Conservation (phyloP, 2,113 vertebrate genomes). For the Mobula hypostoma region DNA sequence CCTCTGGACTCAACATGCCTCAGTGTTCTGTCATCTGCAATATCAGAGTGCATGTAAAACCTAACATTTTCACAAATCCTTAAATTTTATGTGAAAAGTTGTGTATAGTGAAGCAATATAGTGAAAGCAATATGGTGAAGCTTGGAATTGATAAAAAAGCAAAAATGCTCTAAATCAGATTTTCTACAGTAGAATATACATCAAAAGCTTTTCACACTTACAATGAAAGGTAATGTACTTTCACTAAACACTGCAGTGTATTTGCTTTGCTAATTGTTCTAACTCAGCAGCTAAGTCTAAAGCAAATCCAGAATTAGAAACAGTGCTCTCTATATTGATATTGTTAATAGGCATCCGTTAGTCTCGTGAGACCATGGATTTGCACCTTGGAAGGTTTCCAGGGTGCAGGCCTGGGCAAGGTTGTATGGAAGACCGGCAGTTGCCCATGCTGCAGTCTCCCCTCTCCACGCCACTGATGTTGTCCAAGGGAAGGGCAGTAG, state of each 20-base stretch:
- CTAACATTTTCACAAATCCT: no score
- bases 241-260: background rate
- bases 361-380: no score
- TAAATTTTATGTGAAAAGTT: background rate
- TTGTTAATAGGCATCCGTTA: background rate
- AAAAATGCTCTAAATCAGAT: background rate
- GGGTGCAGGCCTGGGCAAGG: no score
- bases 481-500: no score
- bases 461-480: no score
- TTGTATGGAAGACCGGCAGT: no score
- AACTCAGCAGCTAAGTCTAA: background rate
- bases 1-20: no score
- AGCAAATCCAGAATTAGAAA: background rate
- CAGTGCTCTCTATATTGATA: background rate
- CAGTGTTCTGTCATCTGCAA: no score
- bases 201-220: background rate
- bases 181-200: background rate
- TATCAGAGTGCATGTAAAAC: no score
- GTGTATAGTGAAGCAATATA: background rate
- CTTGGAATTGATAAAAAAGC: background rate
- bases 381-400: no score
- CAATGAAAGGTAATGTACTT: background rate
- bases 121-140: background rate
- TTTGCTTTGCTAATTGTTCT: background rate
- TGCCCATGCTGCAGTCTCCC: no score